phyloP scores from a whole-genome alignment of 2,797 vertebrate species.

The Syndactyla subalaris region DNA sequence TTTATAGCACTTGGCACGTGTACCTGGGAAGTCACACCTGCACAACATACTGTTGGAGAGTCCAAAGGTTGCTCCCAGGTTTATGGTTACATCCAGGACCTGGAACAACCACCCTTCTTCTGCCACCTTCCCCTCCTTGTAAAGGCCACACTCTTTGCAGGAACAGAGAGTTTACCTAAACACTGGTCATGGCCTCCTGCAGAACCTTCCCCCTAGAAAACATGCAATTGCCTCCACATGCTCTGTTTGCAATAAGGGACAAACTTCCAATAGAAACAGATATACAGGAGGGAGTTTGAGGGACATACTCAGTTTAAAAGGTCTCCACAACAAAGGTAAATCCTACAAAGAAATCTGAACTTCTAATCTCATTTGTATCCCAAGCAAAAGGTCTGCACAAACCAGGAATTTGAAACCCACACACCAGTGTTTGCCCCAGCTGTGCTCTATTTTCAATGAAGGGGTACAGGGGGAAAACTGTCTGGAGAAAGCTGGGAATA shows the following conservation, averaged over 20 bases:
- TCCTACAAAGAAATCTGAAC: not conserved
- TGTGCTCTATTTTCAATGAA: not conserved
- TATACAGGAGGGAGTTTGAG: not conserved
- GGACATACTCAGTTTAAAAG: not conserved
- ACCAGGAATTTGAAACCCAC: not conserved
- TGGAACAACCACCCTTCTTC: not conserved
- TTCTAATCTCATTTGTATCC: not conserved
- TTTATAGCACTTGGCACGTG: not conserved
- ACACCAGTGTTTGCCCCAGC: not conserved
- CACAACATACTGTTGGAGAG: fast-evolving
- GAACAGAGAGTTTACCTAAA: not conserved
- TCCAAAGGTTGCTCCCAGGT: fast-evolving
- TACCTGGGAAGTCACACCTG: not conserved
- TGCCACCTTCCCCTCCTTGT: not conserved
- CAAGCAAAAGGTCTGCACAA: not conserved
- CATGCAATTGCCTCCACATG: not conserved
- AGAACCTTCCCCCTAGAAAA: not conserved
- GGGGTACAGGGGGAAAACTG: not conserved
- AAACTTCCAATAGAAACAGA: not conserved
- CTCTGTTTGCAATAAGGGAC: not conserved
- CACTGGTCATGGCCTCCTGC: not conserved
- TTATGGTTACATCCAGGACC: not conserved
- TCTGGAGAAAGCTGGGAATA: not conserved
- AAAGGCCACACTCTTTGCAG: not conserved
- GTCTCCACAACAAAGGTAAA: not conserved